Conservation (phyloP, 2,797 vertebrate genomes). For the Gallinago stenura region DNA sequence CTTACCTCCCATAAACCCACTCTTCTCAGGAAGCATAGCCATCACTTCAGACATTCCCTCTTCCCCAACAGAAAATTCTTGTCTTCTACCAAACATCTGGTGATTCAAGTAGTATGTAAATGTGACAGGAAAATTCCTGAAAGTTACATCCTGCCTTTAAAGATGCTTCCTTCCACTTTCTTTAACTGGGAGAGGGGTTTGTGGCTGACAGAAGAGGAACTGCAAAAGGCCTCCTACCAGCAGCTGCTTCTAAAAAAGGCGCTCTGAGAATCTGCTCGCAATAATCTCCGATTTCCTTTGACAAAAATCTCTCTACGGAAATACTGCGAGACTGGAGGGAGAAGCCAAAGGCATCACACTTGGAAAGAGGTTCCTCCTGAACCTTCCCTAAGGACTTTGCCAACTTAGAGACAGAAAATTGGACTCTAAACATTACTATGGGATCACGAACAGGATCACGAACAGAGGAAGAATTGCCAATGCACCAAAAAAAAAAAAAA, state of each 20-base stretch:
- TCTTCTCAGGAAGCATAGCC: neutral
- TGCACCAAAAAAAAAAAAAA: neutral
- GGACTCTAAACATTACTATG: neutral
- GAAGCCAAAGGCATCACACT: neutral
- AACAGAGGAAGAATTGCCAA: neutral
- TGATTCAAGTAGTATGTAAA: neutral
- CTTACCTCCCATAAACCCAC: neutral
- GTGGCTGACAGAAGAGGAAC: neutral
- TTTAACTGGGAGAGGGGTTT: neutral
- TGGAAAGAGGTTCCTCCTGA: neutral
- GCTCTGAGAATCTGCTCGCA: neutral
- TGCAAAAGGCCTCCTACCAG: neutral
- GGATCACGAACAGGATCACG: neutral
- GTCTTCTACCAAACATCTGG: fast-evolving
- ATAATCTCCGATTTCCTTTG: neutral
- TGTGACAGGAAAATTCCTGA: neutral
- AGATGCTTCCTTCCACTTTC: neutral
- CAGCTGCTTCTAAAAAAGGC: neutral
- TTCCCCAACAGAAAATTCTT: neutral
- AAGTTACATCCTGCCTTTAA: neutral
- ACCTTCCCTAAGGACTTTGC: neutral
- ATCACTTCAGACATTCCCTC: neutral
- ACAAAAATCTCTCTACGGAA: neutral
- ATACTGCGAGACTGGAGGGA: neutral
- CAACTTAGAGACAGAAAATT: neutral